A percentile compares a stretch with the other conserved stretches of the same genome.
These are phyloP conservation scores for Mus musculus DNA, from an alignment of 2,113 vertebrate species.

Conservation along the genomic window GRCm39 chr12:56160501-56161000, in stretches of 20 bases:
- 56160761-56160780: constrained; percentile 29
- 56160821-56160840: constrained; percentile 42
- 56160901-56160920: constrained; percentile 84
- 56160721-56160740: background rate
- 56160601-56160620: constrained; percentile 7
- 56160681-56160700: background rate
- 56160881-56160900: constrained; percentile 80
- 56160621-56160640: constrained; percentile 55
- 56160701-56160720: background rate
- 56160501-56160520: constrained; percentile 64
- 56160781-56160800: constrained; percentile 43
- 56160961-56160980: constrained; percentile 89
- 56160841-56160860: constrained; percentile 61
- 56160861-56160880: constrained; percentile 66
- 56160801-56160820: constrained; percentile 70
- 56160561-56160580: constrained; percentile 32
- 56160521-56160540: constrained; percentile 64
- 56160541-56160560: constrained; percentile 65
- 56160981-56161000: constrained; percentile 89
- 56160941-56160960: constrained; percentile 88
- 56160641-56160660: constrained; percentile 63
- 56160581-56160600: constrained; percentile 48
- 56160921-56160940: constrained; percentile 86
- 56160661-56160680: constrained; percentile 74
- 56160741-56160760: background rate